These are phyloP conservation scores for Pagetopsis macropterus DNA, from an alignment of 2,797 vertebrate genomes.

Conservation along the genomic window DNA sequence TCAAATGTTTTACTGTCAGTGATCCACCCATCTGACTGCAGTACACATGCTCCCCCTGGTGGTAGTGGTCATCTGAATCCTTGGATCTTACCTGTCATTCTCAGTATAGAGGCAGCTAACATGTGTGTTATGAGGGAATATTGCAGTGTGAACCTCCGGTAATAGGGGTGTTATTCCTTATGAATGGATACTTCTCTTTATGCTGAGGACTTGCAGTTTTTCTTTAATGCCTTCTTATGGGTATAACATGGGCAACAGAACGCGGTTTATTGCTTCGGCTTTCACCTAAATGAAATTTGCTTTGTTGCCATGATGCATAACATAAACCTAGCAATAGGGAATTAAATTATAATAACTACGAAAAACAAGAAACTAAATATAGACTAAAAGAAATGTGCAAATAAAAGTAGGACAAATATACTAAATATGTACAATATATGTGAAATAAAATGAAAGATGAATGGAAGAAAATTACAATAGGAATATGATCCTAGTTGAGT, in stretches of 20 bases:
- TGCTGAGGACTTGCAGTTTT: background rate
- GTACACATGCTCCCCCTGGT: slow-evolving; percentile 78
- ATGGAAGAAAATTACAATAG: no score
- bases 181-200: background rate
- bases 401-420: no score
- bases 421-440: no score
- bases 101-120: background rate
- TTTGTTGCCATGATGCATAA: no score
- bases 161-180: background rate
- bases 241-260: background rate
- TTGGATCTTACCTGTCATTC: slow-evolving; percentile 1
- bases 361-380: no score
- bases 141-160: background rate
- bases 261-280: no score
- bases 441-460: no score
- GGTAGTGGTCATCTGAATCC: slow-evolving; percentile 35
- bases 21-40: slow-evolving; percentile 14
- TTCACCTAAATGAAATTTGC: no score
- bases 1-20: background rate
- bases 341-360: no score
- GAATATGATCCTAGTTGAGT: no score
- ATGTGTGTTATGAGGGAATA: background rate
- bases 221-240: background rate
- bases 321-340: no score
- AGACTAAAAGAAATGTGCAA: no score